Conservation (phyloP, 2,113 vertebrate genomes). For the Aramus guarauna region DNA sequence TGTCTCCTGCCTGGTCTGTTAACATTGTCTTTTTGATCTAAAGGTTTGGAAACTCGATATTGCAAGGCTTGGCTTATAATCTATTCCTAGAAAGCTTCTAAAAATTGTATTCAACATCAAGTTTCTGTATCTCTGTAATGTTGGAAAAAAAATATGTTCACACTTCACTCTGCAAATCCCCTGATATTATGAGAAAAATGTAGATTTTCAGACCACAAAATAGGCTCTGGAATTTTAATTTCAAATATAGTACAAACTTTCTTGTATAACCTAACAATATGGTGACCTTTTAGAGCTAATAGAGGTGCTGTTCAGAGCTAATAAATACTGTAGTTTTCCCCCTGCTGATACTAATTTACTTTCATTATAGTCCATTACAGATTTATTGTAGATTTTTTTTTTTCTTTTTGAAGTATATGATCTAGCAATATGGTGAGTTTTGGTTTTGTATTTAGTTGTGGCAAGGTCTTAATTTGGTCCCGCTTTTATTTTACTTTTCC, state of each 20-base stretch:
- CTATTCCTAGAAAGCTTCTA: background rate
- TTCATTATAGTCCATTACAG: background rate
- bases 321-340: background rate
- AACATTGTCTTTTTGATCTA: background rate
- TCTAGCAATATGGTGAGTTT: background rate
- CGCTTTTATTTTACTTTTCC: background rate
- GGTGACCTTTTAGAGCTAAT: background rate
- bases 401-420: background rate
- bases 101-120: background rate
- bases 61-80: background rate
- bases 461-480: background rate
- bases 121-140: background rate
- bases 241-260: background rate
- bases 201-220: background rate
- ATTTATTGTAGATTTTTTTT: background rate
- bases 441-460: background rate
- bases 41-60: background rate
- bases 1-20: background rate
- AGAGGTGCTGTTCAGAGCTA: background rate
- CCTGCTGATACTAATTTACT: background rate
- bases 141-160: background rate
- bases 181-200: background rate
- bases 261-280: background rate
- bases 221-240: background rate
- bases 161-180: background rate